A percentile compares a stretch with the other conserved stretches of the same genome.
Evolutionary conservation across 2,888 invertebrate genomes (phyloP).

Genomic region (Dicroscelio sp.): DNA sequence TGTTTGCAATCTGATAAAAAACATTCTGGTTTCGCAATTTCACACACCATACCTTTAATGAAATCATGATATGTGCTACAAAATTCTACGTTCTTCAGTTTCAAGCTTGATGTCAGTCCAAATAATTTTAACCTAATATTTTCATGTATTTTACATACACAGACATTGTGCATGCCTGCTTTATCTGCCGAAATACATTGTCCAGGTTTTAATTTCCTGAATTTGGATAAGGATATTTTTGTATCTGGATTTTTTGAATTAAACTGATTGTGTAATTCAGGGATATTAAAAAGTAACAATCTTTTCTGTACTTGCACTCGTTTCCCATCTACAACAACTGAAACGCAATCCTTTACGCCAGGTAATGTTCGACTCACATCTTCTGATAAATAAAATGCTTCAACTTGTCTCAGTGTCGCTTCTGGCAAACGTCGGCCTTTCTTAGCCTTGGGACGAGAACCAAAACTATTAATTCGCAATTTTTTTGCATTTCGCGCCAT

Average conservation of each 20-base stretch:
- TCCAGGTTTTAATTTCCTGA: neutral
- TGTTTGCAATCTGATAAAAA: neutral
- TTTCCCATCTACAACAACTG: neutral
- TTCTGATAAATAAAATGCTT: neutral
- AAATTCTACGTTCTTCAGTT: neutral
- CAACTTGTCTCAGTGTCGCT: neutral
- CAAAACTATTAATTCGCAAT: conserved; percentile 51
- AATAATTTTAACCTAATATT: neutral
- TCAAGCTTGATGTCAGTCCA: neutral
- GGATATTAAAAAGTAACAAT: neutral
- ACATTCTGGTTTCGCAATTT: neutral
- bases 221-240: conserved; percentile 11
- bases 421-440: neutral
- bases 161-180: neutral
- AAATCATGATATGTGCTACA: neutral
- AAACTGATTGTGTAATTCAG: conserved; percentile 1
- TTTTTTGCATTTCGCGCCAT: conserved; percentile 57
- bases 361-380: neutral
- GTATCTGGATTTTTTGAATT: neutral
- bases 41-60: neutral
- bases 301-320: neutral
- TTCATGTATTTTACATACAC: conserved; percentile 5
- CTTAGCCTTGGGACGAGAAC: conserved; percentile 26
- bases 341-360: conserved; percentile 2
- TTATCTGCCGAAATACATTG: neutral